A percentile compares a stretch with the other conserved stretches of the same genome.
phyloP scores from a whole-genome alignment of 2,888 invertebrate species.

The Diaprepes abbreviatus region DNA sequence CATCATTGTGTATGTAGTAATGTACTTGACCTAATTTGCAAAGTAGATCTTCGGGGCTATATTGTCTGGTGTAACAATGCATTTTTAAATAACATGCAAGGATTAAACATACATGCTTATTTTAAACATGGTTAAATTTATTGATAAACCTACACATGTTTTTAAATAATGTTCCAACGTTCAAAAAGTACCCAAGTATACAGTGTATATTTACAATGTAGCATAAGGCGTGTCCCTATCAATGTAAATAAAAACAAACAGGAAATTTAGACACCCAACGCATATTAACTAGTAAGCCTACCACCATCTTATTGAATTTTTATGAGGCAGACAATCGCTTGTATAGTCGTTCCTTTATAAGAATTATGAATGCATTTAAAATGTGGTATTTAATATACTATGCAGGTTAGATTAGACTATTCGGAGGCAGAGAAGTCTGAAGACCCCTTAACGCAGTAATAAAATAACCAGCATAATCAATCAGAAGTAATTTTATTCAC shows the following conservation, averaged over 20 bases:
- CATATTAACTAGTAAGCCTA: slow-evolving; percentile 31
- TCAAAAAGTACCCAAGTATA: not conserved
- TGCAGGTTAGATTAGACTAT: not conserved
- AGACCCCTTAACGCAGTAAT: too few species aligned
- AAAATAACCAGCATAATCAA: too few species aligned
- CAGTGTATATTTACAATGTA: not conserved
- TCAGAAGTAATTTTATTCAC: too few species aligned
- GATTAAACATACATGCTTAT: not conserved
- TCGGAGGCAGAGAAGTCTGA: too few species aligned
- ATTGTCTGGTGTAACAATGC: not conserved
- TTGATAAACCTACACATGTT: not conserved
- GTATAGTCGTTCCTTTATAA: slow-evolving; percentile 6
- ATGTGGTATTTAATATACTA: not conserved
- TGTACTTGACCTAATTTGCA: not conserved
- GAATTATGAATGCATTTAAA: not conserved
- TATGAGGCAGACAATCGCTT: slow-evolving; percentile 26
- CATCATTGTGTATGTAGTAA: not conserved
- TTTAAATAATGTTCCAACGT: not conserved
- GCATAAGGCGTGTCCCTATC: not conserved
- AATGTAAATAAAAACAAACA: slow-evolving; percentile 31
- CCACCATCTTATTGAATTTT: slow-evolving; percentile 33
- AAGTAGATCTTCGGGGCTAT: not conserved
- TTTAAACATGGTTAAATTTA: not conserved
- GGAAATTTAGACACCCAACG: slow-evolving; percentile 33
- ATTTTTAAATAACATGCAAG: not conserved